Base-by-base conservation (phyloP, 2,888 invertebrate species). In the Sarcophaga carnaria region DNA sequence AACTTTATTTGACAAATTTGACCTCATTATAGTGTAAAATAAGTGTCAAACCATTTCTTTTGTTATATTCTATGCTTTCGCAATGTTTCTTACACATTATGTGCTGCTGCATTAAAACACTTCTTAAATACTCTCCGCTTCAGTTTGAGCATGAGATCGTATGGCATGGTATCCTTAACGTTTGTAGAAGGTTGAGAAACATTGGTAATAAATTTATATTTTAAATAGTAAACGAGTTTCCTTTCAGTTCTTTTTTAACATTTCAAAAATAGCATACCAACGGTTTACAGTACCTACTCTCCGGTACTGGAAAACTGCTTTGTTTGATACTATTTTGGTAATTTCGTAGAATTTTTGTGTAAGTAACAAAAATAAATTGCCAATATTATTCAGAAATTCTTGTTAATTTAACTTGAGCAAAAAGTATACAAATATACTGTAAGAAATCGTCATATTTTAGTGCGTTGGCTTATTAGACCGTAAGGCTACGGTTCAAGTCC, bases 1-100 rank as follows among this genome's bases (percentile, higher is more conserved):
- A 87, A 87, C 79, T 87, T 87, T 76, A 87, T 84, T 87, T 87
- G 87, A 87, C 87, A 87, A 87, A 87, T 87, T 87, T 87, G 81
- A 87, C 84, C 87, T 84, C 87, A 84, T 87, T 87, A 69, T 59
- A 72, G 71, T 76, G 81, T 87, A 82, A 84, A 87, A 79, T 87
- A 80, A 76, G 81, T 84, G 76, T 84, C 80, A 83, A 75, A 83
- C 78, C 27, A 87, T 78, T 81, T 70, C 62, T 78, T 27, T 84
- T 67, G 25, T 86, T 64, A 54, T 75, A 71, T 70, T 60, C 60
- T 49, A 49, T 59, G 25, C 0, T 54, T 72, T 22, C 62, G 59
- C 22, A 59, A 66, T 14, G 49, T 62, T 72, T 22, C 27, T 17
- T 47, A 59, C 8, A 71, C n/a, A 25, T 59, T 60, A 22, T 76